These are phyloP conservation scores for Anarsia innoxiella DNA, from an alignment of 2,888 invertebrate genomes.

Conservation along the genomic window DNA sequence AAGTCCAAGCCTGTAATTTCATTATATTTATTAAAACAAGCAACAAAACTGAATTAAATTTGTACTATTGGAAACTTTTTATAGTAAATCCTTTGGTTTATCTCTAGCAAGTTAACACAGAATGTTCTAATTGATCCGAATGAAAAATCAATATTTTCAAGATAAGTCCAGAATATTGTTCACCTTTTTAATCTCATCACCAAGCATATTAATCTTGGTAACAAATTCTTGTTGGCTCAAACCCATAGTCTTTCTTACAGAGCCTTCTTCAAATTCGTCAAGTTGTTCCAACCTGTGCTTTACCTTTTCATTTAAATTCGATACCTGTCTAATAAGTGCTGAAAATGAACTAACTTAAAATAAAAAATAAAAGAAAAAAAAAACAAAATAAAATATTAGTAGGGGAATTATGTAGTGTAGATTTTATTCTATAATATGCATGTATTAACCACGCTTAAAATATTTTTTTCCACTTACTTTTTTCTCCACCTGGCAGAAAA, in stretches of 20 bases:
- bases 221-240: slow-evolving; percentile 95
- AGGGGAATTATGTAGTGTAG: neutral
- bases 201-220: slow-evolving; percentile 90
- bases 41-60: neutral
- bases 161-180: no score
- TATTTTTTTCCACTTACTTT: slow-evolving; percentile 78
- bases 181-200: slow-evolving; percentile 87
- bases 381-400: slow-evolving; percentile 3
- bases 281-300: slow-evolving; percentile 93
- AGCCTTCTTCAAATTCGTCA: slow-evolving; percentile 94
- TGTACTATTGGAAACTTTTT: no score
- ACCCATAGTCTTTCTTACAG: slow-evolving; percentile 89
- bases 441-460: neutral
- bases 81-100: no score
- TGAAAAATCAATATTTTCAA: no score
- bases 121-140: neutral
- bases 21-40: no score
- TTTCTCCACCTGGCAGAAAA: slow-evolving; percentile 87
- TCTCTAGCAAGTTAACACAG: no score
- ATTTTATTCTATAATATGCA: no score
- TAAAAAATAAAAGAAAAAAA: slow-evolving; percentile 30
- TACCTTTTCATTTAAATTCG: slow-evolving; percentile 89
- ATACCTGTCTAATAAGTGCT: slow-evolving; percentile 88
- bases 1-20: slow-evolving; percentile 90
- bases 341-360: slow-evolving; percentile 71